phyloP scores from a whole-genome alignment of 2,888 invertebrate genomes.

The Teleogryllus oceanicus region DNA sequence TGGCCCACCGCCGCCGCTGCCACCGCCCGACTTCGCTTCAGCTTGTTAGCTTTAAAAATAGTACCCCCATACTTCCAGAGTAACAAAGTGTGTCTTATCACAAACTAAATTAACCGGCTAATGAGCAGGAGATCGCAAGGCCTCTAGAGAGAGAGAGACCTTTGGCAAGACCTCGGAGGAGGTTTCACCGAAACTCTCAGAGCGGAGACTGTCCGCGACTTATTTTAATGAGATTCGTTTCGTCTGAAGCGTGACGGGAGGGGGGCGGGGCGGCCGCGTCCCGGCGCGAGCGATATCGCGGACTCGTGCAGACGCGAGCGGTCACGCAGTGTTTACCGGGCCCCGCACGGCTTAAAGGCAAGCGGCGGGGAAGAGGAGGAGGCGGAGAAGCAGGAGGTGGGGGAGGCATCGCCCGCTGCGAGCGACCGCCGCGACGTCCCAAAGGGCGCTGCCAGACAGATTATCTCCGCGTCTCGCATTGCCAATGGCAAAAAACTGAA shows the following conservation, averaged over 20 bases:
- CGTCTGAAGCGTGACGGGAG: background rate
- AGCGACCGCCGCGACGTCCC: background rate
- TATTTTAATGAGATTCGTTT: conserved; percentile 18
- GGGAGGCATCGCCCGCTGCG: no score
- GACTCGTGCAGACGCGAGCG: background rate
- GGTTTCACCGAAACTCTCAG: background rate
- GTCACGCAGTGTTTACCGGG: conserved; percentile 7
- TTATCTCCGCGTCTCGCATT: background rate
- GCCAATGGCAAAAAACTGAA: no score
- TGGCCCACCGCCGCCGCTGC: background rate
- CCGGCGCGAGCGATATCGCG: background rate
- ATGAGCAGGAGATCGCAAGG: background rate
- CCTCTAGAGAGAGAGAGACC: background rate
- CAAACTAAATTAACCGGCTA: conserved; percentile 18
- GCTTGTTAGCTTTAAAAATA: conserved; percentile 4
- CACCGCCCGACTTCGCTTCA: background rate
- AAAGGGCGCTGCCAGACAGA: background rate
- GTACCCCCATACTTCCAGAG: background rate
- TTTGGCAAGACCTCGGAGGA: background rate
- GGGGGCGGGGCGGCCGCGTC: background rate
- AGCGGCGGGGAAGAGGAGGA: background rate
- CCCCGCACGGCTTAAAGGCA: background rate
- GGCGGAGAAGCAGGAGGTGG: no score
- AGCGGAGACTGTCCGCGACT: background rate
- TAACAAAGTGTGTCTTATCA: conserved; percentile 10